Conservation (phyloP, 2,113 vertebrate species). For the Uria lomvia region DNA sequence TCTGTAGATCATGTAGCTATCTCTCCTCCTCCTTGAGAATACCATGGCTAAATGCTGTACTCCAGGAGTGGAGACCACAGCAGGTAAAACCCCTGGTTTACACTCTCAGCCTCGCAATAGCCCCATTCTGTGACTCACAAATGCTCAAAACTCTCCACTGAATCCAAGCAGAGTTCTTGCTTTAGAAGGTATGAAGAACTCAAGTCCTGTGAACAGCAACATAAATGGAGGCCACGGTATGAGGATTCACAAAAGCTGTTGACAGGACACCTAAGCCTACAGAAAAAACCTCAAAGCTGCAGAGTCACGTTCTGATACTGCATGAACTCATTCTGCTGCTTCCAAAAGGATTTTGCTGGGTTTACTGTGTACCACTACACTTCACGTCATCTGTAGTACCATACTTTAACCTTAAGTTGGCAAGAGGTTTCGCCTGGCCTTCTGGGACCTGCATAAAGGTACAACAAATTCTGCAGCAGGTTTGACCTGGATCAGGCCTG, state of each 20-base stretch:
- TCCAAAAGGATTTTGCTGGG: not conserved
- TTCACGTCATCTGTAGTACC: not conserved
- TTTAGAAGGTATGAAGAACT: not conserved
- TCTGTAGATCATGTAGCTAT: not conserved
- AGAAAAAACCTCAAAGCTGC: not conserved
- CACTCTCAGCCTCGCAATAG: not conserved
- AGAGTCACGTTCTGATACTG: not conserved
- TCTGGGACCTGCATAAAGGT: not conserved
- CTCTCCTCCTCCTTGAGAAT: not conserved
- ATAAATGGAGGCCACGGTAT: not conserved
- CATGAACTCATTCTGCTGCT: not conserved
- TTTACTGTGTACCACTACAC: not conserved
- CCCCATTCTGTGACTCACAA: not conserved
- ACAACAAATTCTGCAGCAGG: not conserved
- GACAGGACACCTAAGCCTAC: not conserved
- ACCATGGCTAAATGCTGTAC: not conserved
- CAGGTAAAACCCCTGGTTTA: not conserved
- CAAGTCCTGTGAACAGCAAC: not conserved
- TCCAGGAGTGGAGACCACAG: not conserved
- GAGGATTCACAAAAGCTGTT: not conserved
- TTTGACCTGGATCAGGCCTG: rapidly evolving
- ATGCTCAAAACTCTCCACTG: not conserved
- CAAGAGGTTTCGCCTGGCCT: not conserved
- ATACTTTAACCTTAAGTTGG: not conserved
- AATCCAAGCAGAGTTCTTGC: not conserved